A percentile compares a stretch with the other conserved stretches of the same genome.
These are phyloP conservation scores for Lagothrix lagotricha DNA, from an alignment of 2,797 vertebrate genomes.

Conservation along the genomic window DNA sequence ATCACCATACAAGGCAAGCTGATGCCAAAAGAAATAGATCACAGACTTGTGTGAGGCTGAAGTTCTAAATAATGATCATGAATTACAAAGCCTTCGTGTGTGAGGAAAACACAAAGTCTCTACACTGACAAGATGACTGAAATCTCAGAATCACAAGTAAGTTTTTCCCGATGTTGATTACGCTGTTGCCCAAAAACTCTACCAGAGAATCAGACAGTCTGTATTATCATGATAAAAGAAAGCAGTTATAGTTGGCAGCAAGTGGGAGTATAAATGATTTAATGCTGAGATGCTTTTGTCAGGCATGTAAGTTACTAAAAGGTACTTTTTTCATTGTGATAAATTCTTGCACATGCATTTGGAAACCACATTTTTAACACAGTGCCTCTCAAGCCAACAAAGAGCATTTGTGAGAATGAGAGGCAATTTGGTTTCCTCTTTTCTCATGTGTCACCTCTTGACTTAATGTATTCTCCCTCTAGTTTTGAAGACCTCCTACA, in stretches of 20 bases:
- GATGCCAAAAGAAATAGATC: not conserved
- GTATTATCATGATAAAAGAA: slow-evolving; percentile 80
- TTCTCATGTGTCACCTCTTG: not conserved
- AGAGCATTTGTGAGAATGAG: slow-evolving; percentile 50
- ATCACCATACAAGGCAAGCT: not conserved
- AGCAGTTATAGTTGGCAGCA: slow-evolving; percentile 78
- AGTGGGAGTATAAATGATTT: slow-evolving; percentile 77
- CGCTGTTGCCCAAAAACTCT: slow-evolving; percentile 45
- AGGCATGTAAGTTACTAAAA: slow-evolving; percentile 78
- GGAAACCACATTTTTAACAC: slow-evolving; percentile 71
- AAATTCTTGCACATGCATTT: slow-evolving; percentile 64
- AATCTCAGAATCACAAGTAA: slow-evolving; percentile 45
- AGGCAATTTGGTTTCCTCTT: slow-evolving; percentile 40
- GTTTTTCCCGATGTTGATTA: slow-evolving; percentile 64
- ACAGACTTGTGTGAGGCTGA: not conserved
- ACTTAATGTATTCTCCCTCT: not conserved
- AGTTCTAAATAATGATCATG: not conserved
- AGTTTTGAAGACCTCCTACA: not conserved
- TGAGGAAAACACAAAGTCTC: slow-evolving; percentile 18
- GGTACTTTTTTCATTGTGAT: slow-evolving; percentile 61
- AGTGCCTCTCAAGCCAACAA: slow-evolving; percentile 42
- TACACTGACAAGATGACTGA: slow-evolving; percentile 36
- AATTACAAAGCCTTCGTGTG: slow-evolving; percentile 1
- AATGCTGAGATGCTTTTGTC: slow-evolving; percentile 74
- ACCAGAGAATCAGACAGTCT: slow-evolving; percentile 69